phyloP scores from a whole-genome alignment of 2,113 vertebrate genomes.

The Mormoops blainvillei region DNA sequence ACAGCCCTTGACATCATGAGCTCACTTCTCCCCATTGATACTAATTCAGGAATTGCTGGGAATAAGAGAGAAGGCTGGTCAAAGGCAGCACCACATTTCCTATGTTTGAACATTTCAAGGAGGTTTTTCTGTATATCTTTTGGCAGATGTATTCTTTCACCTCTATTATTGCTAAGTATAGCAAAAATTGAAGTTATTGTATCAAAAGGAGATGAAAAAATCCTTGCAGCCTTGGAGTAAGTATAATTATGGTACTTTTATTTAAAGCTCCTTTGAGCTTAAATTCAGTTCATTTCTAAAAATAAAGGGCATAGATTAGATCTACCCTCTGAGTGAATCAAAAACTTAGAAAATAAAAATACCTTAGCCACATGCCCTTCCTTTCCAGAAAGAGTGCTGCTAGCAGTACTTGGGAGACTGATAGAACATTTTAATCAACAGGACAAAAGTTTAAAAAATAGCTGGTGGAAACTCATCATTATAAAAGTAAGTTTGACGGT shows the following conservation, averaged over 20 bases:
- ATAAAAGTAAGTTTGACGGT: background rate
- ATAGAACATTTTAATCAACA: background rate
- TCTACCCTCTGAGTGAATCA: slow-evolving; percentile 24
- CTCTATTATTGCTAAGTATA: background rate
- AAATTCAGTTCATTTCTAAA: slow-evolving; percentile 45
- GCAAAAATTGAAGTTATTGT: background rate
- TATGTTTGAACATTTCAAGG: background rate
- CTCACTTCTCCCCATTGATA: background rate
- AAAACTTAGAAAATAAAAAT: slow-evolving; percentile 31
- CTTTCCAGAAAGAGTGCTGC: background rate
- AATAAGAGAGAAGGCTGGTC: background rate
- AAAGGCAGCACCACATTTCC: background rate
- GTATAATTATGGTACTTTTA: slow-evolving; percentile 28
- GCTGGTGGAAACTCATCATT: slow-evolving; percentile 4
- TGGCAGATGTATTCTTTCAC: background rate
- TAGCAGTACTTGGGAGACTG: background rate
- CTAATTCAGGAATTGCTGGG: background rate
- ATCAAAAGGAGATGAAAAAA: slow-evolving; percentile 13
- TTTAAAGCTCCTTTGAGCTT: slow-evolving; percentile 20
- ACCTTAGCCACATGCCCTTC: background rate
- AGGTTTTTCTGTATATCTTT: background rate
- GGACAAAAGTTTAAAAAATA: background rate
- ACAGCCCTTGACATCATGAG: background rate
- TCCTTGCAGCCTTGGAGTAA: background rate
- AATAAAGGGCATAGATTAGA: slow-evolving; percentile 22